phyloP scores from a whole-genome alignment of 1,140 invertebrate genomes.

The Maniola jurtina region DNA sequence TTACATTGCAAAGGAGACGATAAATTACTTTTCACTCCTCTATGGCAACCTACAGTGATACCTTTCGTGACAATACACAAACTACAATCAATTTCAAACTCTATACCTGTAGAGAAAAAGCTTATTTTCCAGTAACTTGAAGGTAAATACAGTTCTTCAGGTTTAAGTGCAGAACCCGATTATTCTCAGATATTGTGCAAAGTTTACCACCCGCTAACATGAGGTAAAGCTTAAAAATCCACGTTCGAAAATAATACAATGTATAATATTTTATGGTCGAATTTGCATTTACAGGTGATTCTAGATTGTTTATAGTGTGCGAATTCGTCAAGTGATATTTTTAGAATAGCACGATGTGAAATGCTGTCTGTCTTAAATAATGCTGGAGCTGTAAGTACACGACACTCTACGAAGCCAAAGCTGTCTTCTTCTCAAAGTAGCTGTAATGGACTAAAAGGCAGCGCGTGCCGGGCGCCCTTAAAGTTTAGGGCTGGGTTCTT shows the following conservation, averaged over 20 bases:
- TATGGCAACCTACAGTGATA: conserved; percentile 42
- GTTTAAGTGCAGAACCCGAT: conserved; percentile 53
- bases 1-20: conserved; percentile 71
- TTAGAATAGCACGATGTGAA: neutral
- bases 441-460: too few species aligned
- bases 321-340: conserved; percentile 15
- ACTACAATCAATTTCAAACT: conserved; percentile 31
- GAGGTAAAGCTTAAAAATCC: conserved; percentile 60
- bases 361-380: neutral
- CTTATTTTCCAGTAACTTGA: conserved; percentile 9
- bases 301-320: conserved; percentile 15
- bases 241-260: conserved; percentile 44
- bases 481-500: too few species aligned
- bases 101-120: conserved; percentile 29
- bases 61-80: conserved; percentile 26
- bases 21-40: conserved; percentile 74
- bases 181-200: conserved; percentile 71
- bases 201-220: conserved; percentile 70
- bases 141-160: conserved; percentile 25
- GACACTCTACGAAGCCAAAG: too few species aligned
- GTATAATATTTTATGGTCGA: conserved; percentile 40
- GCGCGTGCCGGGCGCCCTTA: too few species aligned
- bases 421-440: too few species aligned
- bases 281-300: conserved; percentile 40
- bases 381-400: neutral